Evolutionary conservation across 2,888 invertebrate species (phyloP).

Genomic region (Lissocephala sabroskyi): DNA sequence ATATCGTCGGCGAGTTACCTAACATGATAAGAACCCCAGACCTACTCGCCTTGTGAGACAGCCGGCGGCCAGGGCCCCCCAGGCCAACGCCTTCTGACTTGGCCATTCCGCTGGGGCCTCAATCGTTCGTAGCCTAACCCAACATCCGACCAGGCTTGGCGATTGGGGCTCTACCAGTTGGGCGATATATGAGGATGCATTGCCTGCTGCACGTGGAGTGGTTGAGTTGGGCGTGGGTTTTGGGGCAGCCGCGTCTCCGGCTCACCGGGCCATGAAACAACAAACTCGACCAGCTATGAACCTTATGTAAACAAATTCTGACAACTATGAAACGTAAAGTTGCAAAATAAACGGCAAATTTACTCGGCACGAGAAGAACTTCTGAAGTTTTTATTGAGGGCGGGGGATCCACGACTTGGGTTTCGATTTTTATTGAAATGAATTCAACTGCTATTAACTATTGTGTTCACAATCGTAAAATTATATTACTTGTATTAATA

Average conservation of each 20-base stretch:
- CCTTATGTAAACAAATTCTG: neutral
- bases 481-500: conserved; percentile 45
- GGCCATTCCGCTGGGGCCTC: conserved; percentile 9
- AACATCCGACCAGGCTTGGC: neutral
- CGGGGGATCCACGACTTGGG: conserved; percentile 21
- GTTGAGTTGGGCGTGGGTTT: conserved; percentile 33
- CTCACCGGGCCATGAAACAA: neutral
- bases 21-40: too few relatives aligned
- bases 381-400: neutral
- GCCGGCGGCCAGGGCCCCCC: too few relatives aligned
- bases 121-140: neutral
- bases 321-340: neutral
- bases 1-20: too few relatives aligned
- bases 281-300: conserved; percentile 26
- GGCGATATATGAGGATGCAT: conserved; percentile 51
- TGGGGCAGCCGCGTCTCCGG: conserved; percentile 12
- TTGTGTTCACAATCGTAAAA: conserved; percentile 45
- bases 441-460: conserved; percentile 39
- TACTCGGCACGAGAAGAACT: conserved; percentile 53
- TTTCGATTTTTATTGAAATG: conserved; percentile 54
- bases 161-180: neutral
- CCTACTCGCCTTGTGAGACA: too few relatives aligned
- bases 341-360: conserved; percentile 55
- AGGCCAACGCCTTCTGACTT: too few relatives aligned
- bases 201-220: conserved; percentile 33